These are phyloP conservation scores for Sitta carolinensis DNA, from an alignment of 2,797 vertebrate species.

Conservation along the genomic window DNA sequence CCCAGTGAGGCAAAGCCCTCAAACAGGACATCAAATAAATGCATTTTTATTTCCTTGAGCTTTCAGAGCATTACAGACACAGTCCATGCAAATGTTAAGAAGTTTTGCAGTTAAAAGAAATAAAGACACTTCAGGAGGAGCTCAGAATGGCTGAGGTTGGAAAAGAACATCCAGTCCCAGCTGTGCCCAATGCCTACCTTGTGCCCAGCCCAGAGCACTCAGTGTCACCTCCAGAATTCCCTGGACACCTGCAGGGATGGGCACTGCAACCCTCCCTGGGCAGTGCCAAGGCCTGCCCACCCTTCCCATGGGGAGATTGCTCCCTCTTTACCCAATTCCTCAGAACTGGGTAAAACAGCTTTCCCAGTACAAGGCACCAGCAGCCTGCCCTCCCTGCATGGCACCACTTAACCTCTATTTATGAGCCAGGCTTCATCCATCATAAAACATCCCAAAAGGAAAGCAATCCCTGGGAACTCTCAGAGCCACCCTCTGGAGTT, in stretches of 20 bases:
- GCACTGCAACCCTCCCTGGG: not conserved
- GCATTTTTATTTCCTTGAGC: not conserved
- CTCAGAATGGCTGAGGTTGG: not conserved
- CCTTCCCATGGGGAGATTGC: rapidly evolving
- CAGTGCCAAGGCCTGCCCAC: not conserved
- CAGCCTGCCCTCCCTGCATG: not conserved
- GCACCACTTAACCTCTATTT: not conserved
- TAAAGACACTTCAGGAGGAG: not conserved
- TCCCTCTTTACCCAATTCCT: not conserved
- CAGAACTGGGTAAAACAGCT: rapidly evolving
- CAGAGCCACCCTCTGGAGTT: not conserved
- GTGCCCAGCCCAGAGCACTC: not conserved
- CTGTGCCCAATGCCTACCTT: rapidly evolving
- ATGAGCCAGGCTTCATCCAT: not conserved
- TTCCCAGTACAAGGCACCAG: rapidly evolving
- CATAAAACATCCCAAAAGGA: not conserved
- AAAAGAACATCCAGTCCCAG: rapidly evolving
- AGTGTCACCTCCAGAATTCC: not conserved
- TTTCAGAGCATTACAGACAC: not conserved
- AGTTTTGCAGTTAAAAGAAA: not conserved
- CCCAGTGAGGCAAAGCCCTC: not conserved
- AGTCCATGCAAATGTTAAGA: not conserved
- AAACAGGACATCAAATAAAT: not conserved
- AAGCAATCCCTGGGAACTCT: not conserved
- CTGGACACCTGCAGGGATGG: not conserved